A percentile compares a stretch with the other conserved stretches of the same genome.
These are phyloP conservation scores for Gryllus bimaculatus DNA, from an alignment of 1,140 invertebrate species.

Conservation along the genomic window DNA sequence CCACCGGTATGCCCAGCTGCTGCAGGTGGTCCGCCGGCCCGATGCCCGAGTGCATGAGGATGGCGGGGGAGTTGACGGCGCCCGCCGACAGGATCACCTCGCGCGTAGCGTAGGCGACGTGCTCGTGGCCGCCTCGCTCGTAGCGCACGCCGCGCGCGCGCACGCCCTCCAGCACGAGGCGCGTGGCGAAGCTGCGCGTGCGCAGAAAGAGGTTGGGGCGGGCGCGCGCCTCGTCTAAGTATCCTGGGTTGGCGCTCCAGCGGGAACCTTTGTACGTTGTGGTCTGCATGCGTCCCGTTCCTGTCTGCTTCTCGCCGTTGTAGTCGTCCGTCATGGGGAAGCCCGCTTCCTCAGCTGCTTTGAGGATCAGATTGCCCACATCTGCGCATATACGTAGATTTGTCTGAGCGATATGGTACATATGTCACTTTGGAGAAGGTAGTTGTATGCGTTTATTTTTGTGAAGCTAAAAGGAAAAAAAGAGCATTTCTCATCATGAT, in stretches of 20 bases:
- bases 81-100: constrained; percentile 64
- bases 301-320: constrained; percentile 31
- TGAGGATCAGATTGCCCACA: background rate
- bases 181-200: too few species aligned
- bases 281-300: constrained; percentile 44
- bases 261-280: constrained; percentile 59
- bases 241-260: constrained; percentile 43
- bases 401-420: too few species aligned
- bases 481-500: too few species aligned
- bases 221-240: too few species aligned
- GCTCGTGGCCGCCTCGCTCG: too few species aligned
- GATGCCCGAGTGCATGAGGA: constrained; percentile 71
- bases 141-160: too few species aligned
- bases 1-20: constrained; percentile 35
- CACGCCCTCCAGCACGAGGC: too few species aligned
- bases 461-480: too few species aligned
- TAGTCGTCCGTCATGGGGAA: constrained; percentile 27
- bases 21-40: constrained; percentile 52
- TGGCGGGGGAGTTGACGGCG: constrained; percentile 65
- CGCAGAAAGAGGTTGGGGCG: too few species aligned
- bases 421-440: too few species aligned
- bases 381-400: background rate
- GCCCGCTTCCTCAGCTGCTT: constrained; percentile 7
- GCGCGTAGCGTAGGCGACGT: constrained; percentile 38
- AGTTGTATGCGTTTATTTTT: too few species aligned